A percentile compares a stretch with the other conserved stretches of the same genome.
phyloP scores from a whole-genome alignment of 2,113 vertebrate species.

The Phasianus colchicus region DNA sequence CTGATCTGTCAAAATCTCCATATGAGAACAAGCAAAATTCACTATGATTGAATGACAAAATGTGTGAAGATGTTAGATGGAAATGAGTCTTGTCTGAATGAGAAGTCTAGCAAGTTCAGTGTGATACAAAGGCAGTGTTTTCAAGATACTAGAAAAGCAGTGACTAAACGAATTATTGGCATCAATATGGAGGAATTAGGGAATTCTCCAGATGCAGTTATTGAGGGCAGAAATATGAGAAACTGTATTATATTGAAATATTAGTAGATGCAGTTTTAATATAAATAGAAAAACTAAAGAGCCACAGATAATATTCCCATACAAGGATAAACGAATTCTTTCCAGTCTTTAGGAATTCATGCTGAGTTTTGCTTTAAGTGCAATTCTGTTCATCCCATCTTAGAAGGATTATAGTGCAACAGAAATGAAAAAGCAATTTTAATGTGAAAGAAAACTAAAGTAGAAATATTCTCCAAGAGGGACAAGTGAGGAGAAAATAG shows the following conservation, averaged over 20 bases:
- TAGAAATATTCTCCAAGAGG: neutral
- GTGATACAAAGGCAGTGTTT: neutral
- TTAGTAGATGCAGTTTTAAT: neutral
- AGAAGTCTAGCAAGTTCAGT: neutral
- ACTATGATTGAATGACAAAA: neutral
- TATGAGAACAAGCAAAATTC: neutral
- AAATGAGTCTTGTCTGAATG: neutral
- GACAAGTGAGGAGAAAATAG: neutral
- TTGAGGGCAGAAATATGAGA: conserved; percentile 4
- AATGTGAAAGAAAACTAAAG: neutral
- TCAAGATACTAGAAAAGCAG: neutral
- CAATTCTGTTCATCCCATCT: neutral
- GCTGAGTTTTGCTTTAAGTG: neutral
- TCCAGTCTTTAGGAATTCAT: neutral
- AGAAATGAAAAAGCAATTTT: neutral
- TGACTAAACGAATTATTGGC: neutral
- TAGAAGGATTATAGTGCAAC: neutral
- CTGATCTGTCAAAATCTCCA: neutral
- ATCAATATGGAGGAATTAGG: neutral
- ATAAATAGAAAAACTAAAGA: neutral
- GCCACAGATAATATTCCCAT: neutral
- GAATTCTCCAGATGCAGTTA: neutral
- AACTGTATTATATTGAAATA: neutral
- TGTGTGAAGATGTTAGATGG: neutral
- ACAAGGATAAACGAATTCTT: neutral